Conservation (phyloP, 2,113 vertebrate genomes). For the Ciconia maguari region DNA sequence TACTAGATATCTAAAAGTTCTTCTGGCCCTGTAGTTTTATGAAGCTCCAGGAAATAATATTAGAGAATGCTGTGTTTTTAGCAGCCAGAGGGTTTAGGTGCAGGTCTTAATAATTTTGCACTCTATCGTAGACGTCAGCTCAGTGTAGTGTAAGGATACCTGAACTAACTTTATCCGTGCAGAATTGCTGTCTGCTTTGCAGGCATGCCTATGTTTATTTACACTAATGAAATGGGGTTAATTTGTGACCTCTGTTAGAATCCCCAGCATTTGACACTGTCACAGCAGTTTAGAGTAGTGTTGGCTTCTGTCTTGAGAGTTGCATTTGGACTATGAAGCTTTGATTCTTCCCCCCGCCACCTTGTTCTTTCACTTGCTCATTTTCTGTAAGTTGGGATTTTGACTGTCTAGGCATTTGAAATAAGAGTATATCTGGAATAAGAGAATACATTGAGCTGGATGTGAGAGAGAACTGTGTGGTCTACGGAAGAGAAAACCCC, state of each 20-base stretch:
- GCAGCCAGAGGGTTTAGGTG: not conserved
- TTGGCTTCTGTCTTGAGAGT: not conserved
- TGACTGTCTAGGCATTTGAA: not conserved
- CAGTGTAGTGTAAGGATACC: not conserved
- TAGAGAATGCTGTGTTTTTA: not conserved
- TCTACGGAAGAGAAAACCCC: not conserved
- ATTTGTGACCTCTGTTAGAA: not conserved
- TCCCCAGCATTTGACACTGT: not conserved
- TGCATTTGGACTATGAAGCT: not conserved
- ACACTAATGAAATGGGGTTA: not conserved
- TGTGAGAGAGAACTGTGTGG: not conserved
- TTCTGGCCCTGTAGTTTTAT: not conserved
- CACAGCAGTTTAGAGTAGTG: not conserved
- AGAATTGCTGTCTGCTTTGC: not conserved
- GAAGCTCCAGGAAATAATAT: not conserved
- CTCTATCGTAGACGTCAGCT: rapidly evolving
- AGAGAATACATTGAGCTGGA: not conserved
- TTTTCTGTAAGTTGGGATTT: not conserved
- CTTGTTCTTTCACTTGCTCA: not conserved
- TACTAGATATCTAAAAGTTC: not conserved
- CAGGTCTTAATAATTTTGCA: not conserved
- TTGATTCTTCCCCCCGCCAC: not conserved
- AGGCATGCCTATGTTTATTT: not conserved
- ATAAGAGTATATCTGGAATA: no score
- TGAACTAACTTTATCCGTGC: not conserved